Percentiles rank a stretch among this genome's conserved stretches.
phyloP scores from a whole-genome alignment of 2,888 invertebrate genomes.

The Latrodectus hesperus region DNA sequence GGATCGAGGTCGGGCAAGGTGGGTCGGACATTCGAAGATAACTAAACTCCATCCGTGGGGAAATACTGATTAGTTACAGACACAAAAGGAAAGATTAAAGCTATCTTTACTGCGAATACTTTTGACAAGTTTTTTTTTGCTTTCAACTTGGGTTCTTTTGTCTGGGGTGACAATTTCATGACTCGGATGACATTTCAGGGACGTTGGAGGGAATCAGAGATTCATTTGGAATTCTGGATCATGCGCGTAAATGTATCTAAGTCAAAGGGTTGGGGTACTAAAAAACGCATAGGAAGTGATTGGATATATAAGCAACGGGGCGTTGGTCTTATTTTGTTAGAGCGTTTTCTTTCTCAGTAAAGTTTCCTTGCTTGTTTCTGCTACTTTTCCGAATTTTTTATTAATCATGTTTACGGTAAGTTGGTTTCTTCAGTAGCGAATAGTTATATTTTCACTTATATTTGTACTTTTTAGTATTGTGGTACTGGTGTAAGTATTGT shows the following conservation, averaged over 20 bases:
- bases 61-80: conserved; percentile 22
- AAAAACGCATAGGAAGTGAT: conserved; percentile 11
- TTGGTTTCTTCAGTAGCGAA: not conserved
- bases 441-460: too few relatives aligned
- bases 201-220: conserved; percentile 15
- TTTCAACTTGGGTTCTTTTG: not conserved
- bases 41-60: not conserved
- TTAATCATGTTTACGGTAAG: conserved; percentile 39
- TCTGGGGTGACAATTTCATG: conserved; percentile 18
- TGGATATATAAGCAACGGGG: conserved; percentile 25
- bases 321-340: conserved; percentile 1
- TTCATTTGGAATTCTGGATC: conserved; percentile 35
- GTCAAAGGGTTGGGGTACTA: not conserved
- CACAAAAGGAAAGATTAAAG: conserved; percentile 11
- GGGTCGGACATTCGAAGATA: conserved; percentile 1
- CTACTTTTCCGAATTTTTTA: not conserved
- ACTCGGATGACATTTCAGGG: conserved; percentile 42
- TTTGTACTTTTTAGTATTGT: too few relatives aligned
- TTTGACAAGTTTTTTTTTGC: not conserved
- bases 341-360: not conserved
- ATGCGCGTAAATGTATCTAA: conserved; percentile 21
- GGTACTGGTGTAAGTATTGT: too few relatives aligned
- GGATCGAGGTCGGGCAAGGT: conserved; percentile 17
- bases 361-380: not conserved
- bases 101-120: not conserved